Percentiles rank a stretch among this genome's conserved stretches.
phyloP scores from a whole-genome alignment of 1,140 invertebrate genomes.

The Scaptomyza graminum region DNA sequence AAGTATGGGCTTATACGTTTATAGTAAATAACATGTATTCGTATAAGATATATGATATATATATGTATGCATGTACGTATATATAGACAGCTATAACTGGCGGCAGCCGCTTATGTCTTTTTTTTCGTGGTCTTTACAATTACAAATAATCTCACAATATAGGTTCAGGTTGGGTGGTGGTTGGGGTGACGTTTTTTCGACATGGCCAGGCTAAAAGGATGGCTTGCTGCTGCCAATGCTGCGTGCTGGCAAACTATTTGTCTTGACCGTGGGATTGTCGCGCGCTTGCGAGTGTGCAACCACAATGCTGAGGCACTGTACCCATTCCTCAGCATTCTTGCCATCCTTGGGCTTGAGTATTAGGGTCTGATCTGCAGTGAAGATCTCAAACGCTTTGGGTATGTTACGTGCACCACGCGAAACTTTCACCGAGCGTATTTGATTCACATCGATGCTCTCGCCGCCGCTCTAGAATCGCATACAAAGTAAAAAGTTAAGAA shows the following conservation, averaged over 20 bases:
- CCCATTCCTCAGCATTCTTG: conserved; percentile 98
- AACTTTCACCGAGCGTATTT: conserved; percentile 96
- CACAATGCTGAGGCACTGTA: conserved; percentile 94
- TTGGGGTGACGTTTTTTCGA: not conserved
- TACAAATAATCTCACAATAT: conserved; percentile 81
- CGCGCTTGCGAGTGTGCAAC: conserved; percentile 92
- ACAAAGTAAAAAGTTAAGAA: not conserved
- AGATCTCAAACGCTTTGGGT: conserved; percentile 98
- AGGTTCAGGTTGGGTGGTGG: conserved; percentile 33
- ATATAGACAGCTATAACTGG: conserved; percentile 47
- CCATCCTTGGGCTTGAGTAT: conserved; percentile 96
- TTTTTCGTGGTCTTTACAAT: conserved; percentile 70
- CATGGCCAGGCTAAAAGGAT: conserved; percentile 67
- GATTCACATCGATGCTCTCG: conserved; percentile 93
- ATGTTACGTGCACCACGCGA: conserved; percentile 93
- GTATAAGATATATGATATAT: conserved; percentile 29
- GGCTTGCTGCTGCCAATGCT: conserved; percentile 84
- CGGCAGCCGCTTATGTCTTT: conserved; percentile 57
- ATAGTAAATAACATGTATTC: conserved; percentile 1
- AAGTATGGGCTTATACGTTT: conserved; percentile 22
- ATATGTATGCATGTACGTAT: conserved; percentile 30
- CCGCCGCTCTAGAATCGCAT: conserved; percentile 86
- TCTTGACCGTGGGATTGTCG: conserved; percentile 87
- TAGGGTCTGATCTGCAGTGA: conserved; percentile 95
- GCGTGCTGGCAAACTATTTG: conserved; percentile 87